Conservation (phyloP, 1,140 invertebrate species). For the Drosophila lacteicornis region DNA sequence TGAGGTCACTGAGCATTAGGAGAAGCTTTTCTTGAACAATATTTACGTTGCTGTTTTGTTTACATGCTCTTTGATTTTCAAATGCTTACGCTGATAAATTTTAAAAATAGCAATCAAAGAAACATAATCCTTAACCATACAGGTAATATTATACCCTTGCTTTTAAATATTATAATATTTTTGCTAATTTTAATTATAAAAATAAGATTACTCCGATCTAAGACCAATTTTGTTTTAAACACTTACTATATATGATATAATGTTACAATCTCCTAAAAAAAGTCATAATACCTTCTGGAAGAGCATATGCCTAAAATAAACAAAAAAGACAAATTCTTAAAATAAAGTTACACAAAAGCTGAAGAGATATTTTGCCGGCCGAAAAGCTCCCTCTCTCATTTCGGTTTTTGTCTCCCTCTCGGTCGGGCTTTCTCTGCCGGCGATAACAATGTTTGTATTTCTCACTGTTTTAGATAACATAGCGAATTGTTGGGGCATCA, state of each 20-base stretch:
- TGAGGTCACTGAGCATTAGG: conserved; percentile 58
- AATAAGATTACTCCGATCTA: too few species aligned
- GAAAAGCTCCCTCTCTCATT: conserved; percentile 15
- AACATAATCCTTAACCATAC: not conserved
- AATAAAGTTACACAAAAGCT: conserved; percentile 30
- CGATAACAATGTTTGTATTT: conserved; percentile 51
- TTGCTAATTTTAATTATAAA: too few species aligned
- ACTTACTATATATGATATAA: not conserved
- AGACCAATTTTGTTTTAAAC: too few species aligned
- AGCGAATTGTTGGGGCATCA: conserved; percentile 19
- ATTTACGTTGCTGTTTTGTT: conserved; percentile 37
- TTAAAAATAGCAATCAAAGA: not conserved
- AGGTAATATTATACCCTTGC: not conserved
- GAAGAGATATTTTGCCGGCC: conserved; percentile 18
- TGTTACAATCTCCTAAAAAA: not conserved
- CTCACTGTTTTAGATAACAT: conserved; percentile 33
- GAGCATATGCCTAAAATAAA: not conserved
- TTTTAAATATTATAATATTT: too few species aligned
- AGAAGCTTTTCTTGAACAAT: conserved; percentile 24
- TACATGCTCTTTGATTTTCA: conserved; percentile 42
- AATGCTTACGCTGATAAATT: conserved; percentile 12
- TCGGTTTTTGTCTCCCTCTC: not conserved
- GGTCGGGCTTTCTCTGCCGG: conserved; percentile 3
- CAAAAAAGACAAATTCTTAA: conserved; percentile 15
- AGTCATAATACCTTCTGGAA: not conserved